A percentile compares a stretch with the other conserved stretches of the same genome.
phyloP scores from a whole-genome alignment of 2,113 vertebrate species.

The Platichthys stellatus region DNA sequence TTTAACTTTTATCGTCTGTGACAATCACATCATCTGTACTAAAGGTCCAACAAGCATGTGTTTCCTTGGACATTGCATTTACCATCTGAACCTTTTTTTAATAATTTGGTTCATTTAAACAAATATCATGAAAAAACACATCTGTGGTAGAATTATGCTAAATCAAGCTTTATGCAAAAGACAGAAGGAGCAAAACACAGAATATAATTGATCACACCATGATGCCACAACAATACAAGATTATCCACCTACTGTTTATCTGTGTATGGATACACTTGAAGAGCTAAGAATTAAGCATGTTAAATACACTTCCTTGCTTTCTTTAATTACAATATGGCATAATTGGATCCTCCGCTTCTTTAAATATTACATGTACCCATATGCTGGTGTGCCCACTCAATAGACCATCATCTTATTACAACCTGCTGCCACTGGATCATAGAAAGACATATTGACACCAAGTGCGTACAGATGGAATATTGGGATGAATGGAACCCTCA shows the following conservation, averaged over 20 bases:
- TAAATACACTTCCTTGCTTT: neutral
- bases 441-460: neutral
- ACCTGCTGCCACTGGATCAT: neutral
- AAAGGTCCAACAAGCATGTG: neutral
- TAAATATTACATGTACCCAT: neutral
- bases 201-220: neutral
- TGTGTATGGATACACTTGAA: neutral
- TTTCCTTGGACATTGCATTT: neutral
- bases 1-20: neutral
- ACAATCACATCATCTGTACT: neutral
- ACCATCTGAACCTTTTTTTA: neutral
- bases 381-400: neutral
- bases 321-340: neutral
- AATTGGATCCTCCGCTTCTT: neutral
- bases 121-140: neutral
- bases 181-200: neutral
- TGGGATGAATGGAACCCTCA: neutral
- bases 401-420: slow-evolving; percentile 5
- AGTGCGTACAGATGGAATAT: neutral
- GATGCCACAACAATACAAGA: neutral
- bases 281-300: neutral
- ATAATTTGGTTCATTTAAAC: neutral
- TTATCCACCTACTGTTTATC: neutral
- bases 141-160: neutral
- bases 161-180: neutral